phyloP scores from a whole-genome alignment of 2,797 vertebrate genomes.

The Neosilurus hyrtlii region DNA sequence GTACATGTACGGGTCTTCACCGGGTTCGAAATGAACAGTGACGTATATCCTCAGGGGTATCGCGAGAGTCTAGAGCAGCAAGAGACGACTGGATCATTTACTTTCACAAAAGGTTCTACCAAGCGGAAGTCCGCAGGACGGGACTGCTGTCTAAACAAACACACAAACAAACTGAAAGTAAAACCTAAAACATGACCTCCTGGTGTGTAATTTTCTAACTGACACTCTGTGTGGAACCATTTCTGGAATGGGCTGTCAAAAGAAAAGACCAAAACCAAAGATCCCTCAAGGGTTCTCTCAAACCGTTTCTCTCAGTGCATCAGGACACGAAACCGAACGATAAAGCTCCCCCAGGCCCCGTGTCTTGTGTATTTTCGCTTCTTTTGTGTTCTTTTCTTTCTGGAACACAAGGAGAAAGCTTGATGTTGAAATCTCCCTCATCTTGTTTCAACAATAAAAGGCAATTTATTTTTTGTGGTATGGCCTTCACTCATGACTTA shows the following conservation, averaged over 20 bases:
- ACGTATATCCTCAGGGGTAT: no score
- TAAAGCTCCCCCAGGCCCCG: not conserved
- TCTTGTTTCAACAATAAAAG: not conserved
- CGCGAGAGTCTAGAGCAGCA: no score
- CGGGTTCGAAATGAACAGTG: no score
- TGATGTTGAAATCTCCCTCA: not conserved
- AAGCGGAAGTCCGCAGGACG: no score
- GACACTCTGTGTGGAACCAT: not conserved
- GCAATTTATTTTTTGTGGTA: not conserved
- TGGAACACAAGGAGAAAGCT: not conserved
- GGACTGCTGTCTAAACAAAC: no score
- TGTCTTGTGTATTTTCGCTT: not conserved
- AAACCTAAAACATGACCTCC: no score
- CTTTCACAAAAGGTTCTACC: no score
- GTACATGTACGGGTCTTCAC: no score
- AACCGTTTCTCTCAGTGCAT: not conserved
- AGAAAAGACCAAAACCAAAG: not conserved
- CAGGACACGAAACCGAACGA: no score
- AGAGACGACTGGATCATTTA: no score
- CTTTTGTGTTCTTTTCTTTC: not conserved
- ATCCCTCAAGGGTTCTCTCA: not conserved
- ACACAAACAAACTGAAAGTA: no score
- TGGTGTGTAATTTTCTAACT: not conserved
- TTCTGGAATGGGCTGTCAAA: not conserved
- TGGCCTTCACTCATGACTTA: constrained; percentile 29